phyloP scores from a whole-genome alignment of 2,888 invertebrate species.

The Pachymerium ferrugineum region DNA sequence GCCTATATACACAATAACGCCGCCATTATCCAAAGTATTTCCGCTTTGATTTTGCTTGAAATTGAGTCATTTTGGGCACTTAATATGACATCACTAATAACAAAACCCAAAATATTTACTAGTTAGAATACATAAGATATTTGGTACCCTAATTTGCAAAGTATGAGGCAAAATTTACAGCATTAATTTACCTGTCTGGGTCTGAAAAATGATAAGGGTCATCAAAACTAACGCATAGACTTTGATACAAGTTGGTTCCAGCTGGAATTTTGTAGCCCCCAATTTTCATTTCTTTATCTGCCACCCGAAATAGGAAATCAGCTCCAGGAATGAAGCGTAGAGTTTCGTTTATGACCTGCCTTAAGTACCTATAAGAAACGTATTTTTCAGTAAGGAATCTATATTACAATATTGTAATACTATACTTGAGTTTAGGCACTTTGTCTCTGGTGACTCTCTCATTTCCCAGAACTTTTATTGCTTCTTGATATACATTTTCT shows the following conservation, averaged over 20 bases:
- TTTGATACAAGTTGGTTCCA: slow-evolving; percentile 30
- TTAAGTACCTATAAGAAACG: not conserved
- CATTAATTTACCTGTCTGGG: slow-evolving; percentile 25
- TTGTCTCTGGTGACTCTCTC: not conserved
- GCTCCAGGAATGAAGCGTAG: slow-evolving; percentile 29
- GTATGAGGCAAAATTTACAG: not conserved
- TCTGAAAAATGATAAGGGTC: not conserved
- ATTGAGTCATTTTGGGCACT: too few species aligned
- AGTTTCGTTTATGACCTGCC: slow-evolving; percentile 29
- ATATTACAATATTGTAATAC: not conserved
- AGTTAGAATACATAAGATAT: too few species aligned
- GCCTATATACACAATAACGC: too few species aligned
- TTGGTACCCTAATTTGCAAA: not conserved
- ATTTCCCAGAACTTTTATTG: not conserved
- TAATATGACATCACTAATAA: too few species aligned
- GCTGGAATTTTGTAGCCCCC: slow-evolving; percentile 18
- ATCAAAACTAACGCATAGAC: slow-evolving; percentile 23
- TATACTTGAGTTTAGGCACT: not conserved
- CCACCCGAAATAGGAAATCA: slow-evolving; percentile 26
- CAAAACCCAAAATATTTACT: too few species aligned
- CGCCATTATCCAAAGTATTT: too few species aligned
- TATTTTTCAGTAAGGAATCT: not conserved
- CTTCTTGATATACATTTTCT: slow-evolving; percentile 23
- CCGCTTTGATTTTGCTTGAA: too few species aligned
- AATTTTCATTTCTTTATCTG: slow-evolving; percentile 23